A percentile compares a stretch with the other conserved stretches of the same genome.
Evolutionary conservation across 2,888 invertebrate species (phyloP).

Genomic region (Dolichomitus sp.): DNA sequence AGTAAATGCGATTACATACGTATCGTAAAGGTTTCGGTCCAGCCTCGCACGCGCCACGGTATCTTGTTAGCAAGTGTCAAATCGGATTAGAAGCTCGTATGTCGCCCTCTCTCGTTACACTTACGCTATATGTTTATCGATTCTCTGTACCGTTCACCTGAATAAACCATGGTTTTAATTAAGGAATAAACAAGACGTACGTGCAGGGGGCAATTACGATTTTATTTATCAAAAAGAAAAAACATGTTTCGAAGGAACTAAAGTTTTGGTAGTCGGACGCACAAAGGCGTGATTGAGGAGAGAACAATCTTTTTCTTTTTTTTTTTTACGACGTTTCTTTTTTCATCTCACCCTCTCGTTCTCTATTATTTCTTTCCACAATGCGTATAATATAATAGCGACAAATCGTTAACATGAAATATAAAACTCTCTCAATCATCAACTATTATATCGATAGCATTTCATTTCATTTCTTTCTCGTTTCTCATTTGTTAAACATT

Average conservation of each 20-base stretch:
- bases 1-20: slow-evolving; percentile 76
- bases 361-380: slow-evolving; percentile 39
- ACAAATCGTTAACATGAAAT: slow-evolving; percentile 82
- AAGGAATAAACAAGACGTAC: not conserved
- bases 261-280: slow-evolving; percentile 65
- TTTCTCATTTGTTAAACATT: slow-evolving; percentile 74
- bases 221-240: slow-evolving; percentile 75
- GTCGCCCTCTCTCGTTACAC: not conserved
- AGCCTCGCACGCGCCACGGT: slow-evolving; percentile 58
- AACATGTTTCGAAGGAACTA: slow-evolving; percentile 70
- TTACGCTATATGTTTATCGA: not conserved
- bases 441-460: slow-evolving; percentile 79
- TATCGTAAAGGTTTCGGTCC: slow-evolving; percentile 75
- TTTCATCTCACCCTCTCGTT: slow-evolving; percentile 18
- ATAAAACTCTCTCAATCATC: slow-evolving; percentile 84
- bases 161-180: not conserved
- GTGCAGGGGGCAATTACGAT: slow-evolving; percentile 74
- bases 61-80: slow-evolving; percentile 76
- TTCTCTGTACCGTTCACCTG: not conserved
- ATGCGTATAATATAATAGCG: slow-evolving; percentile 66
- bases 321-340: slow-evolving; percentile 16
- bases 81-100: slow-evolving; percentile 71
- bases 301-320: slow-evolving; percentile 10
- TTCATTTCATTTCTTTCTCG: slow-evolving; percentile 62
- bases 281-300: slow-evolving; percentile 46